Conservation (phyloP, 2,113 vertebrate species). For the Mobula birostris region DNA sequence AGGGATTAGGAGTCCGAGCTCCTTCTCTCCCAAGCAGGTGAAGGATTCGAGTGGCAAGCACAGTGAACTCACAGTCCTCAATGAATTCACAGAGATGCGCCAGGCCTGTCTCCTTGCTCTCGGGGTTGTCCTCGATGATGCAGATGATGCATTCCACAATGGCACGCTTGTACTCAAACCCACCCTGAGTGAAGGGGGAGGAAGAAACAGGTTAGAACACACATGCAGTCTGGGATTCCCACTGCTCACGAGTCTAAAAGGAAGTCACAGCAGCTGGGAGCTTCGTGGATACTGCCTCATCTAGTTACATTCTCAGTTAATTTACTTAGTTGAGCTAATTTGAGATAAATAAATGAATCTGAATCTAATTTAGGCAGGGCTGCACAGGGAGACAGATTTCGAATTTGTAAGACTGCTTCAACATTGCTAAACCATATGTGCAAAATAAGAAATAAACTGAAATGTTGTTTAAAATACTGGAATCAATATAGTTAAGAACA, state of each 20-base stretch:
- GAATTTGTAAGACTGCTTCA: background rate
- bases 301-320: background rate
- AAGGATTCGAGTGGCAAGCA: conserved; percentile 69
- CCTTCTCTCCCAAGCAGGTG: conserved; percentile 70
- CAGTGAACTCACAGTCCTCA: conserved; percentile 70
- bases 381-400: background rate
- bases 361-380: background rate
- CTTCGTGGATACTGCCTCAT: background rate
- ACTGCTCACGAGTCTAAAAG: background rate
- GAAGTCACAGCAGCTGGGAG: background rate
- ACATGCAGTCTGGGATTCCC: background rate
- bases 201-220: conserved; percentile 27
- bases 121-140: conserved; percentile 70
- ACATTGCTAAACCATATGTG: background rate
- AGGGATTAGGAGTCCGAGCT: conserved; percentile 66
- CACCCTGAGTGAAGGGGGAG: conserved; percentile 50
- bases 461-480: background rate
- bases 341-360: background rate
- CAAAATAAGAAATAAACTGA: background rate
- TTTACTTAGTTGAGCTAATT: background rate
- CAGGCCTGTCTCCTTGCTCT: conserved; percentile 70
- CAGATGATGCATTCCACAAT: conserved; percentile 73
- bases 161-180: conserved; percentile 71
- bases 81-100: conserved; percentile 71
- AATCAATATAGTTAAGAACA: background rate